Conservation (phyloP, 2,113 vertebrate genomes). For the Opisthocomus hoazin region DNA sequence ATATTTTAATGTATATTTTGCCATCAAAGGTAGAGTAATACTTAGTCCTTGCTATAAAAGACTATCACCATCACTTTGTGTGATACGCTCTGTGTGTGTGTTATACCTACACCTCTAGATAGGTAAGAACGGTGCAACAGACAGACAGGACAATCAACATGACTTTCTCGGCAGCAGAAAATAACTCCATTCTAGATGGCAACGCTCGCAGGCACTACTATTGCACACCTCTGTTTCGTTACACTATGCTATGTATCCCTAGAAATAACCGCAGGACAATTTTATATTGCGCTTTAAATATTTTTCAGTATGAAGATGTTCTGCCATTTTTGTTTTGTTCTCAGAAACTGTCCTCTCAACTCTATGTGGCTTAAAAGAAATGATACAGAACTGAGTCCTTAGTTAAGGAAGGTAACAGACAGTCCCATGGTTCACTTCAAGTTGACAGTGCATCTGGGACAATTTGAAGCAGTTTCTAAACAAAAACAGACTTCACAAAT, state of each 20-base stretch:
- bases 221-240: not conserved
- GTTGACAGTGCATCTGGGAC: not conserved
- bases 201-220: not conserved
- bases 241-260: not conserved
- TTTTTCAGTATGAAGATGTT: not conserved
- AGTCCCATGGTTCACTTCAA: not conserved
- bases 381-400: not conserved
- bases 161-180: not conserved
- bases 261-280: not conserved
- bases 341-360: not conserved
- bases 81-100: not conserved
- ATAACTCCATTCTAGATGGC: not conserved
- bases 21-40: not conserved
- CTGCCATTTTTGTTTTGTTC: conserved; percentile 8
- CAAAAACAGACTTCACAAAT: conserved; percentile 5
- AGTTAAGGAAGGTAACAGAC: not conserved
- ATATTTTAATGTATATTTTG: not conserved
- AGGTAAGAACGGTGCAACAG: not conserved
- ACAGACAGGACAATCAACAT: not conserved
- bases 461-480: conserved; percentile 9
- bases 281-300: not conserved
- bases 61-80: not conserved
- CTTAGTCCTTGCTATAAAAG: not conserved
- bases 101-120: not conserved
- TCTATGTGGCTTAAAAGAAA: conserved; percentile 7